Evolutionary conservation across 2,888 invertebrate species (phyloP).

Genomic region (Leucophenga maculata): DNA sequence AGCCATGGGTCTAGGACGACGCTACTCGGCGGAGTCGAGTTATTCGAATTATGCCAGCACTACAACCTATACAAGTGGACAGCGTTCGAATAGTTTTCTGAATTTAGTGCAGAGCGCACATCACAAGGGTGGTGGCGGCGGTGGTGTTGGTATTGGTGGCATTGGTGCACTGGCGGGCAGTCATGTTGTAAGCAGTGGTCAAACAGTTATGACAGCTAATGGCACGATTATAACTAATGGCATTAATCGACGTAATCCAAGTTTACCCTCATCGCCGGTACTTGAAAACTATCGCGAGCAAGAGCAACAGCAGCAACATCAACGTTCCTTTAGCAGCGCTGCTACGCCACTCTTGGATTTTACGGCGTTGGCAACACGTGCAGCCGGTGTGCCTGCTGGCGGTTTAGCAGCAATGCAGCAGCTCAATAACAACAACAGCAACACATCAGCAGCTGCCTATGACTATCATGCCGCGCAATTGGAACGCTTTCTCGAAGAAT

Average conservation of each 20-base stretch:
- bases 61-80: conserved; percentile 65
- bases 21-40: conserved; percentile 74
- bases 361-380: conserved; percentile 60
- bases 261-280: conserved; percentile 80
- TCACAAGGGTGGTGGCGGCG: conserved; percentile 43
- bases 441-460: conserved; percentile 76
- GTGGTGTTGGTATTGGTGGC: neutral
- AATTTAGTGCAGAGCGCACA: conserved; percentile 75
- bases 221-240: neutral
- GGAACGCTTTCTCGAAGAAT: conserved; percentile 85
- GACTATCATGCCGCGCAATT: conserved; percentile 86
- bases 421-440: conserved; percentile 42
- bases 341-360: conserved; percentile 70
- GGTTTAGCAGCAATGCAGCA: conserved; percentile 24
- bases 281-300: conserved; percentile 61
- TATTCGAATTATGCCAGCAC: conserved; percentile 68
- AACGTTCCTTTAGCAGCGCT: conserved; percentile 70
- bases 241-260: conserved; percentile 73
- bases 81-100: conserved; percentile 80
- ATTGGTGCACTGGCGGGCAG: conserved; percentile 4
- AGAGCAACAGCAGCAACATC: conserved; percentile 61
- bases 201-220: conserved; percentile 29
- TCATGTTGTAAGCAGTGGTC: conserved; percentile 16
- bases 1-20: conserved; percentile 71
- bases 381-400: conserved; percentile 49